A percentile compares a stretch with the other conserved stretches of the same genome.
phyloP scores from a whole-genome alignment of 1,140 invertebrate genomes.

The Pteromalus puparum region DNA sequence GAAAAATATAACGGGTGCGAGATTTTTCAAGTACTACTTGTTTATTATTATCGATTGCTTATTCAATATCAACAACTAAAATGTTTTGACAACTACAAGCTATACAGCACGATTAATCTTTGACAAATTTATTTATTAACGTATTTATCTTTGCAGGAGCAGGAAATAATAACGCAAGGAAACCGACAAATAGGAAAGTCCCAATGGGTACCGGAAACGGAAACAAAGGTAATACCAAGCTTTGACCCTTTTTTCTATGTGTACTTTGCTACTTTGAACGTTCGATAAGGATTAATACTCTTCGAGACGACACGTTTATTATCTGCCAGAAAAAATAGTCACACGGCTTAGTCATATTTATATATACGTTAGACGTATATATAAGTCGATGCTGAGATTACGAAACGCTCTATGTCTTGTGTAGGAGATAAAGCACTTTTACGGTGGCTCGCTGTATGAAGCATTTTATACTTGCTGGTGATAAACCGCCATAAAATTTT shows the following conservation, averaged over 20 bases:
- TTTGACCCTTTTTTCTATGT: not conserved
- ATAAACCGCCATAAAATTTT: not conserved
- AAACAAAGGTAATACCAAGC: slow-evolving; percentile 55
- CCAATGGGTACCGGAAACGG: slow-evolving; percentile 57
- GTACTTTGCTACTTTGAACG: not conserved
- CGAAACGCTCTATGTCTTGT: not conserved
- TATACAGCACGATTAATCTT: too few relatives aligned
- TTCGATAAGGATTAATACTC: not conserved
- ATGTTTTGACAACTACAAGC: too few relatives aligned
- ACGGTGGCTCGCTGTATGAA: not conserved
- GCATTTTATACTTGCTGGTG: not conserved
- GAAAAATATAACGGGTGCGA: too few relatives aligned
- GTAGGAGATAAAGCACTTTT: not conserved
- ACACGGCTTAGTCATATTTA: slow-evolving; percentile 21
- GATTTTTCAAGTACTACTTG: too few relatives aligned
- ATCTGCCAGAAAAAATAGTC: slow-evolving; percentile 20
- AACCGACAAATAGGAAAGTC: slow-evolving; percentile 48
- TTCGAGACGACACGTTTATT: not conserved
- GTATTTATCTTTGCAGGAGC: slow-evolving; percentile 56
- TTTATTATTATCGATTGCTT: too few relatives aligned
- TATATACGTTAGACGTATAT: slow-evolving; percentile 1
- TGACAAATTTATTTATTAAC: too few relatives aligned
- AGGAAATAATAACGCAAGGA: slow-evolving; percentile 56
- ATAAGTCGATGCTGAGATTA: not conserved
- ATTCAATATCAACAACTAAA: too few relatives aligned